Evolutionary conservation across 1,140 invertebrate genomes (phyloP), one percentile per base, ranked within the genome.

Genomic region (Andrena cerasifolii): DNA sequence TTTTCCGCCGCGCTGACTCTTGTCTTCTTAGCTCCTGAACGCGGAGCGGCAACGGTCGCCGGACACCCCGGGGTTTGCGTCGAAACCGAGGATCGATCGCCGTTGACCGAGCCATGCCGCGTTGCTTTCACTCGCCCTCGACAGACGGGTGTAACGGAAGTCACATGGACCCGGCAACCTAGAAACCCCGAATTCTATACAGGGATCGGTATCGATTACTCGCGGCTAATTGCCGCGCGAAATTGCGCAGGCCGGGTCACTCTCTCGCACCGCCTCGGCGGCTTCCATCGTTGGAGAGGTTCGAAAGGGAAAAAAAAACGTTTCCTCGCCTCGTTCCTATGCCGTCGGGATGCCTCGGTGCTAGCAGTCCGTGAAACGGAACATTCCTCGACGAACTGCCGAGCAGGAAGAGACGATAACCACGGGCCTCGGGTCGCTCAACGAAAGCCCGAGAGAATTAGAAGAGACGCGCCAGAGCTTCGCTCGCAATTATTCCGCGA

Each of bases 121-220:
- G 80, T 84, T 88, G 89, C 89, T 90, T 90, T 90, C 89, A 89
- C 89, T 90, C 86, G 63, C 66, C 24, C 63, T 75, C 59, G n/a
- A 59, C 79, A 43, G 61, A 66, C 71, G 83, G 63, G 68, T 78
- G 84, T 90, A 88, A 89, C 89, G 90, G 90, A 90, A 89, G 86
- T 89, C 76, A 80, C 85, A 80, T 86, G 88, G 87, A 88, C 86
- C 87, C 53, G 63, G 54, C 89, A 91, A 91, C 90, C 90, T 85
- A 91, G 88, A 91, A 91, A 91, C 90, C 90, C 74, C 86, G 82
- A 91, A 91, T 70, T 79, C 56, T 53, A 58, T 47, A 45, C 47
- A 56, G 28, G 68, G 18, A 59, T 78, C 45, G 31, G 10, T 58
- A 73, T 74, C 56, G 36, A 78, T 85, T 70, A 66, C 47, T 21